A percentile compares a stretch with the other conserved stretches of the same genome.
Evolutionary conservation across 2,888 invertebrate species (phyloP).

Genomic region (Neoascia interrupta): DNA sequence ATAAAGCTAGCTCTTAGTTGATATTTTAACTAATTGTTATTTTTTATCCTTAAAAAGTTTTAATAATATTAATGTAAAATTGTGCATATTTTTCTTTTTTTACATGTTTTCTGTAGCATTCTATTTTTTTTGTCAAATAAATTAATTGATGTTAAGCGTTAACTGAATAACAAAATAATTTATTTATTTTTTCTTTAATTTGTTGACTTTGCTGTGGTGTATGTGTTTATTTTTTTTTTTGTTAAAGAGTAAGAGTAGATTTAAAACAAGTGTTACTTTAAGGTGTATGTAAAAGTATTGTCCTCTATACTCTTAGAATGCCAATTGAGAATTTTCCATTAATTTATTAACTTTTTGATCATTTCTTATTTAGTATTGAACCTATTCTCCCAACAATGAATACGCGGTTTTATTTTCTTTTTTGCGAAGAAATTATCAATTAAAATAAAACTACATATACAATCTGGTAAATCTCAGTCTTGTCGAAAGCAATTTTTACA

Average conservation of each 20-base stretch:
- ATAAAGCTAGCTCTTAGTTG: slow-evolving; percentile 65
- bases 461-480: slow-evolving; percentile 71
- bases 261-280: too few relatives aligned
- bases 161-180: slow-evolving; percentile 26
- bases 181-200: not conserved
- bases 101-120: slow-evolving; percentile 32
- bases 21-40: slow-evolving; percentile 65
- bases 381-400: slow-evolving; percentile 36
- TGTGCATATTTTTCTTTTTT: slow-evolving; percentile 42
- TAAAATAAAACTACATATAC: slow-evolving; percentile 66
- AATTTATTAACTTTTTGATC: slow-evolving; percentile 45
- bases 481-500: slow-evolving; percentile 69
- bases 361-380: slow-evolving; percentile 27
- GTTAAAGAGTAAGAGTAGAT: too few relatives aligned
- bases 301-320: slow-evolving; percentile 12
- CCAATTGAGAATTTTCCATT: slow-evolving; percentile 45
- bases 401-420: slow-evolving; percentile 49
- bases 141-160: slow-evolving; percentile 28
- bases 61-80: slow-evolving; percentile 61
- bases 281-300: not conserved
- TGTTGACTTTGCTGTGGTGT: not conserved
- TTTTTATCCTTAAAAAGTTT: slow-evolving; percentile 56
- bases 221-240: not conserved
- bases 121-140: slow-evolving; percentile 36
- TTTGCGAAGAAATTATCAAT: slow-evolving; percentile 51